Evolutionary conservation across 2,113 vertebrate genomes (phyloP).

Genomic region (Perognathus longimembris): DNA sequence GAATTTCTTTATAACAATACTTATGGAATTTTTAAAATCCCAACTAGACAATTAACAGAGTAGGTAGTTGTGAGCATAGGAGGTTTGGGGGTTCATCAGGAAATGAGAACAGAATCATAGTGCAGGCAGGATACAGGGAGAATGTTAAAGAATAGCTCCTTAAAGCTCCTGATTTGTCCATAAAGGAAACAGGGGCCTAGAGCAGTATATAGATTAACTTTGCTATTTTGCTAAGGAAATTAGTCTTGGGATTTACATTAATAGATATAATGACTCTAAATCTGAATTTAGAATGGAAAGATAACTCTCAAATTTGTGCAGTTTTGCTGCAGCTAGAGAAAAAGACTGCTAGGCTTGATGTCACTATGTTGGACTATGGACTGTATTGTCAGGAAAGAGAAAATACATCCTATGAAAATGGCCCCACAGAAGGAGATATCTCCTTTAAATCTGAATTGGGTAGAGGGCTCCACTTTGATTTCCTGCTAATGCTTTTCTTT

Average conservation of each 20-base stretch:
- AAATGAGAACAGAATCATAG: not conserved
- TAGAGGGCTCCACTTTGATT: not conserved
- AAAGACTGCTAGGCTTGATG: not conserved
- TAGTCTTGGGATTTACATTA: not conserved
- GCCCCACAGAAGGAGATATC: not conserved
- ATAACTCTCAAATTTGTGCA: not conserved
- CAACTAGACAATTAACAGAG: constrained; percentile 29
- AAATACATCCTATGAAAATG: not conserved
- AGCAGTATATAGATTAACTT: not conserved
- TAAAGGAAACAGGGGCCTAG: not conserved
- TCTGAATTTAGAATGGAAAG: not conserved
- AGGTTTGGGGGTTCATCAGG: not conserved
- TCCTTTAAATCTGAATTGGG: not conserved
- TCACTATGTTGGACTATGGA: not conserved
- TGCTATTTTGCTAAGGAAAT: not conserved
- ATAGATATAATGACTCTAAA: not conserved
- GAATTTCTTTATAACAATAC: constrained; percentile 36
- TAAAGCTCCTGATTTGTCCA: not conserved
- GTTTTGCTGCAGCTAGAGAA: not conserved
- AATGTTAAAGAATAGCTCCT: not conserved
- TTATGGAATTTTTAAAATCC: not conserved
- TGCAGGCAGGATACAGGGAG: not conserved
- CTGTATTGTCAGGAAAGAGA: not conserved
- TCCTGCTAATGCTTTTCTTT: not conserved
- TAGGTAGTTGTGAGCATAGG: not conserved